phyloP scores from a whole-genome alignment of 2,888 invertebrate genomes.

The Vannuccia rotundouncinata region DNA sequence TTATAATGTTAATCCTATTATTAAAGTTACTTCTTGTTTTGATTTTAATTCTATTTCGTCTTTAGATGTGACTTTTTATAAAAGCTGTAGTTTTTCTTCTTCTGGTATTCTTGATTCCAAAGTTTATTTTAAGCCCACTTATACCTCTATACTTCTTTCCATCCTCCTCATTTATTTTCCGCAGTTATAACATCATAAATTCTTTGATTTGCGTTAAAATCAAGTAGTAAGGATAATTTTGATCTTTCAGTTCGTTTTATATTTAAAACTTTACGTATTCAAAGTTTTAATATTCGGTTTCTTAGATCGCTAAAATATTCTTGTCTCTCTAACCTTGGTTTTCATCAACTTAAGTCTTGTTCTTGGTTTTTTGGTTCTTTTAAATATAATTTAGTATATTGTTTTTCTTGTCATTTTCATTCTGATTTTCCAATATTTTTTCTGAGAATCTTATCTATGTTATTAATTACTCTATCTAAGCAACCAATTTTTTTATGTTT shows the following conservation, averaged over 20 bases:
- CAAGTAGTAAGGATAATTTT: not conserved
- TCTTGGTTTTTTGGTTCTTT: not conserved
- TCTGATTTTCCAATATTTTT: not conserved
- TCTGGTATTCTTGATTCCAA: not conserved
- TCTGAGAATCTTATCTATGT: too few relatives aligned
- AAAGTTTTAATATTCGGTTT: not conserved
- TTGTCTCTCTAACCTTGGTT: not conserved
- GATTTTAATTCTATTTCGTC: not conserved
- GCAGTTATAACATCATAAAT: not conserved
- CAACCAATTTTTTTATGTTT: too few relatives aligned
- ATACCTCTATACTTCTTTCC: not conserved
- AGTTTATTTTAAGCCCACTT: not conserved
- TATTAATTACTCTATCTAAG: too few relatives aligned
- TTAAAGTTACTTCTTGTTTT: not conserved
- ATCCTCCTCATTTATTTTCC: not conserved
- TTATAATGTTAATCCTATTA: not conserved
- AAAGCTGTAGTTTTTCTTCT: not conserved
- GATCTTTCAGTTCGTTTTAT: not conserved
- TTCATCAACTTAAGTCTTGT: not conserved
- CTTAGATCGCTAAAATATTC: not conserved
- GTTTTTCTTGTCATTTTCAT: not conserved
- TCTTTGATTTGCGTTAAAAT: not conserved
- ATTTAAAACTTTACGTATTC: not conserved
- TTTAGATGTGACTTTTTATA: not conserved
- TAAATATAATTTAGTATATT: too few relatives aligned